Conservation (phyloP, 2,797 vertebrate species). For the Fringilla coelebs region DNA sequence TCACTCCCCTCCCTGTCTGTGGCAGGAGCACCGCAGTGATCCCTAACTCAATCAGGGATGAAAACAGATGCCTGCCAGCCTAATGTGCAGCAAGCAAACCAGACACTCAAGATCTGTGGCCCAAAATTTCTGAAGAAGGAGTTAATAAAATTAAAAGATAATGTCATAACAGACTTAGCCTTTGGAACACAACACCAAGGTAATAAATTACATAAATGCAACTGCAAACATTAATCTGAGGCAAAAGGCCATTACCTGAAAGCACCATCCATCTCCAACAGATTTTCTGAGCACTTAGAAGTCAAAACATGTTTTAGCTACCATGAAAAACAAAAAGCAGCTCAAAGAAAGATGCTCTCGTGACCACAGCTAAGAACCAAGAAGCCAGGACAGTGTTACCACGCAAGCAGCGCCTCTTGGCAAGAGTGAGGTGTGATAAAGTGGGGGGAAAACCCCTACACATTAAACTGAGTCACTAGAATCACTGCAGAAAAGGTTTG, state of each 20-base stretch:
- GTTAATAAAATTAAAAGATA: conserved; percentile 47
- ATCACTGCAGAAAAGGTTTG: neutral
- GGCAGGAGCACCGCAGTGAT: neutral
- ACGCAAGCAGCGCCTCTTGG: neutral
- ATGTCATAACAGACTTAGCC: neutral
- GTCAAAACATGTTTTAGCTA: neutral
- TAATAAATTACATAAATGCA: neutral
- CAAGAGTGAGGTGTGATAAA: neutral
- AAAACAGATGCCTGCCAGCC: neutral
- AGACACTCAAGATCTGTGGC: conserved; percentile 6
- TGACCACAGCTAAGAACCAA: neutral
- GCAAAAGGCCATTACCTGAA: conserved; percentile 33
- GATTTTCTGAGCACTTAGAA: neutral
- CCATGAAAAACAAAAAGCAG: neutral
- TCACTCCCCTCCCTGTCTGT: neutral
- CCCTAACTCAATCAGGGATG: conserved; percentile 2
- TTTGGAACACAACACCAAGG: neutral
- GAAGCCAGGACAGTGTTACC: neutral
- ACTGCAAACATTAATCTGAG: neutral
- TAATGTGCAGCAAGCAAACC: neutral
- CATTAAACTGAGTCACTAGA: neutral
- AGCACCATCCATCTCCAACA: neutral
- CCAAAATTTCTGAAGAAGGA: conserved; percentile 4
- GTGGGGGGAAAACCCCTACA: too few species aligned
- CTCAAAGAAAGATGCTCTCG: neutral